A percentile compares a stretch with the other conserved stretches of the same genome.
Conservation (phyloP, 1,140 invertebrate genomes). For the Epicauta chinensis region DNA sequence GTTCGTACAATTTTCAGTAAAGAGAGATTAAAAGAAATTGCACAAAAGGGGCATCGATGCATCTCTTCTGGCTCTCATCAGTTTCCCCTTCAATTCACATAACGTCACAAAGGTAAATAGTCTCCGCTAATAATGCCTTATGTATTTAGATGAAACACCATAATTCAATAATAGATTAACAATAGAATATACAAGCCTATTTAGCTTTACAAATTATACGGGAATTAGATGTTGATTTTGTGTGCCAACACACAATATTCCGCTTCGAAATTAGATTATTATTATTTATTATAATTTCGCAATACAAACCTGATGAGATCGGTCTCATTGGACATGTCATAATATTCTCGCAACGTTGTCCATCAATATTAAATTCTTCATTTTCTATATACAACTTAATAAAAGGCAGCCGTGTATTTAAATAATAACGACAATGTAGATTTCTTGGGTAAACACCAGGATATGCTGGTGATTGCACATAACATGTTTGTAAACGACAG, state of each 20-base stretch:
- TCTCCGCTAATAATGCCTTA: too few relatives aligned
- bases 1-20: too few relatives aligned
- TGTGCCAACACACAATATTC: too few relatives aligned
- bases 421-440: constrained; percentile 80
- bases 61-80: too few relatives aligned
- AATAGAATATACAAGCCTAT: too few relatives aligned
- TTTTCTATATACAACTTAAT: constrained; percentile 90
- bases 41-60: too few relatives aligned
- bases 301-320: constrained; percentile 63
- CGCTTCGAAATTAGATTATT: constrained; percentile 4
- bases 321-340: constrained; percentile 91
- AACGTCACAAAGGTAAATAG: too few relatives aligned
- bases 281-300: not conserved
- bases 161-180: too few relatives aligned
- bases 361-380: constrained; percentile 90
- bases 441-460: constrained; percentile 86
- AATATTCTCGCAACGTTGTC: constrained; percentile 87
- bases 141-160: too few relatives aligned
- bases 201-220: constrained; percentile 20
- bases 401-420: constrained; percentile 80
- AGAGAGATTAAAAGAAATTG: too few relatives aligned
- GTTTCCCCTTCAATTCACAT: too few relatives aligned
- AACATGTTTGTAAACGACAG: constrained; percentile 82
- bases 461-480: constrained; percentile 86
- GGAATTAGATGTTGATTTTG: constrained; percentile 18